phyloP scores from a whole-genome alignment of 2,797 vertebrate genomes.

The Falco peregrinus region DNA sequence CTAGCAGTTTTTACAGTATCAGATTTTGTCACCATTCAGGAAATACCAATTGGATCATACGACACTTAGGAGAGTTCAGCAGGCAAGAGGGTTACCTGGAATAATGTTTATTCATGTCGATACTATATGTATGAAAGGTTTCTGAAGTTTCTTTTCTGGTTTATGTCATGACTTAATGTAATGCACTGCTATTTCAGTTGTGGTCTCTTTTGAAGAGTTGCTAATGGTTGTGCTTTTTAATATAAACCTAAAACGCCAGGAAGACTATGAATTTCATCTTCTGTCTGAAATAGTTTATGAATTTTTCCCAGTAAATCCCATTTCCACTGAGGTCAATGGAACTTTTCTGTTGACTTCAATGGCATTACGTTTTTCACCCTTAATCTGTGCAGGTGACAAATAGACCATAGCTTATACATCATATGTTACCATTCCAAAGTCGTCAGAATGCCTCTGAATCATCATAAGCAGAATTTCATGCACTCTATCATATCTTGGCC shows the following conservation, averaged over 20 bases:
- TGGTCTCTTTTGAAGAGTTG: background rate
- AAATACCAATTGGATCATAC: background rate
- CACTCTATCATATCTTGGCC: background rate
- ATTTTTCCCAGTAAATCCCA: background rate
- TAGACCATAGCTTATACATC: background rate
- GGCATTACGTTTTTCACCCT: background rate
- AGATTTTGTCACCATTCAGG: background rate
- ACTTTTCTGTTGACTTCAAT: background rate
- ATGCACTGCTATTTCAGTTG: background rate
- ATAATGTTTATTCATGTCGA: background rate
- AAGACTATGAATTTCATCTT: background rate
- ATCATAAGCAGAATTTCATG: background rate
- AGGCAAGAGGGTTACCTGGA: background rate
- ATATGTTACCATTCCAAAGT: background rate
- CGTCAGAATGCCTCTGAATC: background rate
- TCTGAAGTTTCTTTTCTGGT: background rate
- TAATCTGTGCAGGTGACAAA: constrained; percentile 2
- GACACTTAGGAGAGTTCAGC: background rate
- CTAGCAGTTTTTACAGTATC: background rate
- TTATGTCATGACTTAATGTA: background rate
- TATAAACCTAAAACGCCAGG: background rate
- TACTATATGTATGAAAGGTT: background rate
- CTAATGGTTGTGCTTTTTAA: background rate
- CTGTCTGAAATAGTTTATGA: background rate
- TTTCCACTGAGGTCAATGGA: background rate